Evolutionary conservation across 1,140 invertebrate genomes (phyloP).

Genomic region (Eurosta solidaginis): DNA sequence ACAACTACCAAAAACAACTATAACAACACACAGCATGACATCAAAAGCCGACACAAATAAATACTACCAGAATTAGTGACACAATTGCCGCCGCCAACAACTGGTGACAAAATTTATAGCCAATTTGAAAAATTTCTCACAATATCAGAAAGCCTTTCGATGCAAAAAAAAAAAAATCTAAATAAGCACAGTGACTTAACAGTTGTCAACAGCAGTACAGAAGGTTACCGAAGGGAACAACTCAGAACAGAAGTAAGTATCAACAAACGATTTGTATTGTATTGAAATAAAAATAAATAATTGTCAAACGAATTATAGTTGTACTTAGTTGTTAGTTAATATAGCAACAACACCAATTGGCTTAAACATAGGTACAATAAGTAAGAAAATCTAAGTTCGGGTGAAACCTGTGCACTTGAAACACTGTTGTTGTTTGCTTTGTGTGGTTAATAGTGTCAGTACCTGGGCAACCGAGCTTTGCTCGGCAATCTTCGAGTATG

Average conservation of each 20-base stretch:
- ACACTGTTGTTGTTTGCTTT: no score
- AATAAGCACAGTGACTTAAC: background rate
- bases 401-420: no score
- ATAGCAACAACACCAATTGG: no score
- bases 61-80: background rate
- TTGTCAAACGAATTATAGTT: background rate
- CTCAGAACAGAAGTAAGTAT: no score
- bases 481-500: no score
- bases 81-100: background rate
- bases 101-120: background rate
- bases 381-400: no score
- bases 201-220: background rate
- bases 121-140: constrained; percentile 24
- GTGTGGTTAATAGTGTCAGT: no score
- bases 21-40: background rate
- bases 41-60: background rate
- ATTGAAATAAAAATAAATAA: background rate
- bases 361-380: no score
- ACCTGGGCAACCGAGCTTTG: no score
- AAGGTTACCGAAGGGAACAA: background rate
- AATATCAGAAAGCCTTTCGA: background rate
- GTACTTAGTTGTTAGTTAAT: no score
- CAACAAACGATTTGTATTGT: background rate
- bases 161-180: background rate
- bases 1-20: background rate